Percentiles rank a stretch among this genome's conserved stretches.
These are phyloP conservation scores for Coranthus polyacanthus DNA, from an alignment of 2,797 vertebrate species.

Conservation along the genomic window DNA sequence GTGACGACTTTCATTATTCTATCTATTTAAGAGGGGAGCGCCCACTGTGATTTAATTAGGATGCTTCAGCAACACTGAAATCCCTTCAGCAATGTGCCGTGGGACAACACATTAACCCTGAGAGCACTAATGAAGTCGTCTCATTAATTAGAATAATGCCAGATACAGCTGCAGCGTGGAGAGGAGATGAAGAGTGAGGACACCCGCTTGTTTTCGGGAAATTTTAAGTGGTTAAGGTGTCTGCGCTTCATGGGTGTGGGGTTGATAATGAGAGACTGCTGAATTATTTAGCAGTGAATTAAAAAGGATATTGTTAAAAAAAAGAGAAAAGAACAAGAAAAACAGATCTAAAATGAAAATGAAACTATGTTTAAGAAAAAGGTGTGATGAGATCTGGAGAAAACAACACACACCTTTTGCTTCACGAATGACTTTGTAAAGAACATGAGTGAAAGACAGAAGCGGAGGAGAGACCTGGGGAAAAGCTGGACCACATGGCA, in stretches of 20 bases:
- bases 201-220: constrained; percentile 57
- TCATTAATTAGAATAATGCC: constrained; percentile 74
- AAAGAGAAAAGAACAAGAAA: too few relatives aligned
- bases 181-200: constrained; percentile 45
- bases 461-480: constrained; percentile 13
- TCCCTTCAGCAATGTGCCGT: constrained; percentile 70
- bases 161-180: constrained; percentile 48
- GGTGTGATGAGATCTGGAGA: constrained; percentile 11
- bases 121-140: constrained; percentile 76
- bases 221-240: constrained; percentile 56
- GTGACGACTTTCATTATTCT: constrained; percentile 73
- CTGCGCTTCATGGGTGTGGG: constrained; percentile 34
- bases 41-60: constrained; percentile 80
- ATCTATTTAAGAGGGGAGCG: constrained; percentile 61
- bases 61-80: constrained; percentile 60
- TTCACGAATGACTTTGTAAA: constrained; percentile 51
- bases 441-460: too few relatives aligned
- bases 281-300: constrained; percentile 62
- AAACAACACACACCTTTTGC: not conserved
- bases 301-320: constrained; percentile 8
- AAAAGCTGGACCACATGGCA: constrained; percentile 7
- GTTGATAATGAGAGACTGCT: constrained; percentile 35
- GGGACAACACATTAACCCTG: constrained; percentile 77
- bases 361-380: too few relatives aligned
- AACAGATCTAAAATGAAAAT: too few relatives aligned